Evolutionary conservation across 1,140 invertebrate species (phyloP).

Genomic region (Atta texana): DNA sequence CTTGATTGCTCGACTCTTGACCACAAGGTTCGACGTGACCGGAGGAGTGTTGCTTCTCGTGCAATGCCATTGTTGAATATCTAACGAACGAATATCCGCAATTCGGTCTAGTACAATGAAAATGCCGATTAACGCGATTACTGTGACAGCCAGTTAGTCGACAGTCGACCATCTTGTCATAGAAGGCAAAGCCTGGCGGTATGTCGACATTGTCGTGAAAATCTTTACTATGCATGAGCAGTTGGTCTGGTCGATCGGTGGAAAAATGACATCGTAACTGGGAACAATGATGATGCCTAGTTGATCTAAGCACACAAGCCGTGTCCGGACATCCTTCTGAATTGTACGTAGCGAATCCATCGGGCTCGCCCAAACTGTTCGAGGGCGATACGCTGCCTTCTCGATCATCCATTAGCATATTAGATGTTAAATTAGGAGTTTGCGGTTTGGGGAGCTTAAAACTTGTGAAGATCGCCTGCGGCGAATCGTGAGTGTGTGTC

Average conservation of each 20-base stretch:
- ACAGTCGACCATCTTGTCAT: constrained; percentile 93
- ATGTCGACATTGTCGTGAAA: constrained; percentile 95
- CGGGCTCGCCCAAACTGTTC: constrained; percentile 82
- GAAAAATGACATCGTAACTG: constrained; percentile 90
- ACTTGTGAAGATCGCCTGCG: constrained; percentile 96
- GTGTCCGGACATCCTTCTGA: constrained; percentile 89
- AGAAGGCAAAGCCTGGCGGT: constrained; percentile 93
- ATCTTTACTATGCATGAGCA: constrained; percentile 92
- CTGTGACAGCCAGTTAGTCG: constrained; percentile 90
- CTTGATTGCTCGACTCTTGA: constrained; percentile 71
- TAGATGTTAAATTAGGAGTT: constrained; percentile 82
- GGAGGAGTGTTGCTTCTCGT: constrained; percentile 88
- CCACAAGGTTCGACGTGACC: constrained; percentile 64
- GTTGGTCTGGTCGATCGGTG: constrained; percentile 89
- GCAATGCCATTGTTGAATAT: constrained; percentile 91
- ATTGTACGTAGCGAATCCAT: constrained; percentile 88
- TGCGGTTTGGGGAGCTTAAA: constrained; percentile 94
- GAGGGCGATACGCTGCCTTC: constrained; percentile 83
- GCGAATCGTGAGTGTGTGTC: constrained; percentile 89
- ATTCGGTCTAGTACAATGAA: constrained; percentile 91
- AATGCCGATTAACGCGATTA: constrained; percentile 91
- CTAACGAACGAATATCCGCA: constrained; percentile 93
- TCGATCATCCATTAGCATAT: constrained; percentile 85
- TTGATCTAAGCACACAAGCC: constrained; percentile 87
- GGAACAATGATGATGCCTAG: constrained; percentile 91